Evolutionary conservation across 2,888 invertebrate genomes (phyloP).

Genomic region (Xestia xanthographa): DNA sequence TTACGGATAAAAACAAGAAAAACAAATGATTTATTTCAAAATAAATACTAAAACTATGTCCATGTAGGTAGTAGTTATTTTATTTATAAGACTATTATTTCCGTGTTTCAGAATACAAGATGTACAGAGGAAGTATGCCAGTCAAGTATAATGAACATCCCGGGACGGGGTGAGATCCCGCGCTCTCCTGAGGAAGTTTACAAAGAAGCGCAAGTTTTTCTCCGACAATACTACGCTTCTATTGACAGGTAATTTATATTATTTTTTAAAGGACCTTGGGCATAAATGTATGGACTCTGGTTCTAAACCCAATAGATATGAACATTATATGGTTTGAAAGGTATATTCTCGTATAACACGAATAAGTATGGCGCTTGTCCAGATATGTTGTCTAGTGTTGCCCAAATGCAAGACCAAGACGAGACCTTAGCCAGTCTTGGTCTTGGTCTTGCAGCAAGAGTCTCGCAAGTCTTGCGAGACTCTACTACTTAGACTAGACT

Average conservation of each 20-base stretch:
- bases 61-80: not conserved
- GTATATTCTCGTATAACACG: too few relatives aligned
- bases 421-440: too few relatives aligned
- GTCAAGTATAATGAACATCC: constrained; percentile 94
- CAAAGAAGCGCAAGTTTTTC: constrained; percentile 95
- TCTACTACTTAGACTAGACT: too few relatives aligned
- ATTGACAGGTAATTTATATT: constrained; percentile 93
- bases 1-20: not conserved
- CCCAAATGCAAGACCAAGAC: too few relatives aligned
- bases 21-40: not conserved
- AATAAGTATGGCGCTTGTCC: too few relatives aligned
- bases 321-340: not conserved
- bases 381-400: too few relatives aligned
- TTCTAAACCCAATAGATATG: too few relatives aligned
- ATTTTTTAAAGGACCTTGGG: not conserved
- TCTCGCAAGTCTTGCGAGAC: too few relatives aligned
- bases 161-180: constrained; percentile 90
- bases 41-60: not conserved
- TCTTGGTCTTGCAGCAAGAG: too few relatives aligned
- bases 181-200: constrained; percentile 93
- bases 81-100: constrained; percentile 4
- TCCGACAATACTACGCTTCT: constrained; percentile 97
- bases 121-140: constrained; percentile 94
- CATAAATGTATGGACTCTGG: too few relatives aligned
- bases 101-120: constrained; percentile 90